Percentiles rank a stretch among this genome's conserved stretches.
phyloP scores from a whole-genome alignment of 2,888 invertebrate genomes.

The Leptopilina drosophilae region DNA sequence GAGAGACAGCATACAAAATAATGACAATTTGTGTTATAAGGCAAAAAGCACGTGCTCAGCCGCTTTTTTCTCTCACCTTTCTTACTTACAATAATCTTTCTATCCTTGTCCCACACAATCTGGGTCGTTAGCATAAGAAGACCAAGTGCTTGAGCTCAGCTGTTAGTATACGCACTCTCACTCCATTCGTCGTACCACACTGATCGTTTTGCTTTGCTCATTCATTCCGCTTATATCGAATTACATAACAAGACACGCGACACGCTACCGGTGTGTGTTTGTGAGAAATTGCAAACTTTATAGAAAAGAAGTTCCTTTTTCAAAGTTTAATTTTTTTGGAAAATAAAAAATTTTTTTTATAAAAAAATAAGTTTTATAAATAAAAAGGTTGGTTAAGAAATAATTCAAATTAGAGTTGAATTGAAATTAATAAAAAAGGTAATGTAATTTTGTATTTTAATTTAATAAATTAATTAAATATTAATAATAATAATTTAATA shows the following conservation, averaged over 20 bases:
- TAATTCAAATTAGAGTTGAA: too few relatives aligned
- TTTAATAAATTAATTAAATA: too few relatives aligned
- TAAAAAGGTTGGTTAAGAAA: too few relatives aligned
- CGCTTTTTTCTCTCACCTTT: slow-evolving; percentile 50
- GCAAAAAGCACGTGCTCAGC: slow-evolving; percentile 46
- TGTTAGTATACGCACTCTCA: slow-evolving; percentile 69
- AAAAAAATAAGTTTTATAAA: too few relatives aligned
- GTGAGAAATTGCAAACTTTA: neutral
- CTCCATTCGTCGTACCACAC: slow-evolving; percentile 67
- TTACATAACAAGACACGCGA: slow-evolving; percentile 51
- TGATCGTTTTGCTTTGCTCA: slow-evolving; percentile 60
- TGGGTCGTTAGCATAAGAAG: slow-evolving; percentile 73
- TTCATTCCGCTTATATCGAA: slow-evolving; percentile 45
- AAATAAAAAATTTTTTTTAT: too few relatives aligned
- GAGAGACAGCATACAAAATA: slow-evolving; percentile 14
- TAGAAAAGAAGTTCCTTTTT: too few relatives aligned
- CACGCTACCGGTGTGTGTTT: slow-evolving; percentile 10
- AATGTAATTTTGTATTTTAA: too few relatives aligned
- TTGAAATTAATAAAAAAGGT: too few relatives aligned
- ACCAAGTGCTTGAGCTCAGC: slow-evolving; percentile 69
- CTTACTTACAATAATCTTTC: slow-evolving; percentile 45
- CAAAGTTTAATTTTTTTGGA: too few relatives aligned
- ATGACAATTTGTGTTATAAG: slow-evolving; percentile 47
- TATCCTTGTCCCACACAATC: slow-evolving; percentile 49
- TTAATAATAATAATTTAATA: too few relatives aligned